Evolutionary conservation across 1,140 invertebrate species (phyloP).

Genomic region (Eriosoma lanigerum): DNA sequence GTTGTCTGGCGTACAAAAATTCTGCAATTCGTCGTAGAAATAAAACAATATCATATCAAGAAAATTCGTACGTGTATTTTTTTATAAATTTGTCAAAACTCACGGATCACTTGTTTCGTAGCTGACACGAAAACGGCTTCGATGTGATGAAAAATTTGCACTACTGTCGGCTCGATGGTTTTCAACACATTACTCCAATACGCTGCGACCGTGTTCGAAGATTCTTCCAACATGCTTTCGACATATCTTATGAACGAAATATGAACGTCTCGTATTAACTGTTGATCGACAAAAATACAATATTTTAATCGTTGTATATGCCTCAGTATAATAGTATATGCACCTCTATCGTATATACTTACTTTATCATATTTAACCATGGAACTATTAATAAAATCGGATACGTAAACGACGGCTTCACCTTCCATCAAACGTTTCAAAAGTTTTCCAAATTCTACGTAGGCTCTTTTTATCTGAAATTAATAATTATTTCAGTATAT

Average conservation of each 20-base stretch:
- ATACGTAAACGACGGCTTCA: slow-evolving; percentile 70
- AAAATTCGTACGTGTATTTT: no score
- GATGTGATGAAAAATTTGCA: slow-evolving; percentile 72
- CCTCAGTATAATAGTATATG: neutral
- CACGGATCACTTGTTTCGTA: slow-evolving; percentile 68
- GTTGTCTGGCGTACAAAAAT: slow-evolving; percentile 75
- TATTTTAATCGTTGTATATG: neutral
- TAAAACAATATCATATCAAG: neutral
- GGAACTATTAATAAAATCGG: slow-evolving; percentile 67
- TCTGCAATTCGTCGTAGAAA: slow-evolving; percentile 62
- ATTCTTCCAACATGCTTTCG: slow-evolving; percentile 70
- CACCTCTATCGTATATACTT: neutral
- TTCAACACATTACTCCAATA: slow-evolving; percentile 73
- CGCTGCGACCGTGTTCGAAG: slow-evolving; percentile 63
- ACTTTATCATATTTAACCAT: slow-evolving; percentile 73
- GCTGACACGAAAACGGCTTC: slow-evolving; percentile 73
- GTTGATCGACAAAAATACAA: neutral
- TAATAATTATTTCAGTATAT: slow-evolving; percentile 19
- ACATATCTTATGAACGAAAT: slow-evolving; percentile 74
- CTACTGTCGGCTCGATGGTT: slow-evolving; percentile 74
- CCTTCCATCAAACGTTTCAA: slow-evolving; percentile 70
- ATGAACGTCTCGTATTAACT: slow-evolving; percentile 74
- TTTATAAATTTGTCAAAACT: slow-evolving; percentile 21
- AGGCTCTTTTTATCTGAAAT: slow-evolving; percentile 66
- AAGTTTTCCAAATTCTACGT: slow-evolving; percentile 69